Evolutionary conservation across 2,797 vertebrate species (phyloP), one percentile per base, ranked within the genome.

Genomic region (Catamblyrhynchus diadema): DNA sequence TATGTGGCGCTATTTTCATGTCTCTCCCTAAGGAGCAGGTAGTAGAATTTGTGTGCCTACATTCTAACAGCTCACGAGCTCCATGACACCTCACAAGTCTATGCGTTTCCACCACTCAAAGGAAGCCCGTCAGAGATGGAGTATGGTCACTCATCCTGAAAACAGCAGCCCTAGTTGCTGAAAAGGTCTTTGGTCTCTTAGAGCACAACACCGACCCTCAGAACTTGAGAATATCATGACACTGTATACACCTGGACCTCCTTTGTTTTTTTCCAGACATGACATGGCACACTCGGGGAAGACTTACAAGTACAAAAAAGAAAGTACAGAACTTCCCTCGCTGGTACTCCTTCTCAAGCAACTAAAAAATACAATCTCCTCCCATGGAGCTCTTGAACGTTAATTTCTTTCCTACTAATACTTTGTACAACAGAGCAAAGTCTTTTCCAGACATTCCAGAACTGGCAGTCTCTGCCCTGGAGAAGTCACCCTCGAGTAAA

Each of bases 381-480:
- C 61, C 75, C 59, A 78, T 72, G 35, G 32, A 72, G n/a, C 47
- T 77, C 74, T 48, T 50, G 10, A 79, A 70, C 15, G 53, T 32
- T 39, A 8, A 88, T 77, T 75, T 59, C 67, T 92, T 64, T 61
- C 60, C 81, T 44, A 39, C 48, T 42, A 62, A 65, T 25, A 69
- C 61, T 77, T 28, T 14, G 27, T 35, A 53, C 28, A 78, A 64
- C 42, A 42, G 32, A 84, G n/a, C 56, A 45, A 86, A 61, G 81
- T 70, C 78, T 92, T 91, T 82, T 62, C 88, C 80, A 70, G 88
- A 56, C 25, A 3, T 48, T 86, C 72, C 32, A 81, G 61, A 91
- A 56, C 39, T 3, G 45, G 48, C 84, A 65, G 79, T 37, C 82
- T 89, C 72, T 82, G 86, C 65, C 88, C 50, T 61, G 30, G 67